Evolutionary conservation across 2,113 vertebrate species (phyloP).

Genomic region (Crotalus tigris): DNA sequence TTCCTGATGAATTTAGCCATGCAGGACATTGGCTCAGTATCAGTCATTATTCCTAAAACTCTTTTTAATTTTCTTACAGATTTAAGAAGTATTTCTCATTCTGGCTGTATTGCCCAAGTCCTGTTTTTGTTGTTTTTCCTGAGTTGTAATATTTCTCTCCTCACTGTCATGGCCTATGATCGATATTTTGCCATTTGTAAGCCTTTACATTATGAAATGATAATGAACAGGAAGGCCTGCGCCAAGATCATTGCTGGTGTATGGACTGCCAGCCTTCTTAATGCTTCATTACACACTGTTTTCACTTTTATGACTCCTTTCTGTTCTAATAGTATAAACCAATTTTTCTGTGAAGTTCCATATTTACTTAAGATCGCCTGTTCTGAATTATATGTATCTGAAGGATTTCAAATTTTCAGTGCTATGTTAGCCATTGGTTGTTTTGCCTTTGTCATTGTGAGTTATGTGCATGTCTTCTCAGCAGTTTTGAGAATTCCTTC

Average conservation of each 20-base stretch:
- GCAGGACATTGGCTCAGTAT: not conserved
- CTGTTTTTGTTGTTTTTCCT: not conserved
- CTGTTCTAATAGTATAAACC: not conserved
- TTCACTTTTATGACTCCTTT: not conserved
- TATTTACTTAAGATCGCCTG: not conserved
- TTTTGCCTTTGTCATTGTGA: not conserved
- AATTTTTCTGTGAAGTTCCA: not conserved
- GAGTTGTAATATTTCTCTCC: not conserved
- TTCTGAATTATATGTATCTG: not conserved
- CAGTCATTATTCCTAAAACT: not conserved
- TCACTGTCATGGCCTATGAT: not conserved
- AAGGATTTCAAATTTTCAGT: not conserved
- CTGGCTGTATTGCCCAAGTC: not conserved
- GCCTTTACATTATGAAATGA: not conserved
- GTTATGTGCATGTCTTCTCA: not conserved
- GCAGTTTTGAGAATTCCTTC: not conserved
- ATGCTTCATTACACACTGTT: not conserved
- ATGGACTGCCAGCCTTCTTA: not conserved
- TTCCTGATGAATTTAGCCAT: not conserved
- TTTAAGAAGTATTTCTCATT: not conserved
- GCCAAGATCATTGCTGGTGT: not conserved
- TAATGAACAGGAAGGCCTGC: not conserved
- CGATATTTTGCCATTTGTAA: not conserved
- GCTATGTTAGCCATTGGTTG: not conserved
- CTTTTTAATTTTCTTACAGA: not conserved